A percentile compares a stretch with the other conserved stretches of the same genome.
Conservation (phyloP, 1,140 invertebrate species). For the Carcinoscorpius rotundicauda region DNA sequence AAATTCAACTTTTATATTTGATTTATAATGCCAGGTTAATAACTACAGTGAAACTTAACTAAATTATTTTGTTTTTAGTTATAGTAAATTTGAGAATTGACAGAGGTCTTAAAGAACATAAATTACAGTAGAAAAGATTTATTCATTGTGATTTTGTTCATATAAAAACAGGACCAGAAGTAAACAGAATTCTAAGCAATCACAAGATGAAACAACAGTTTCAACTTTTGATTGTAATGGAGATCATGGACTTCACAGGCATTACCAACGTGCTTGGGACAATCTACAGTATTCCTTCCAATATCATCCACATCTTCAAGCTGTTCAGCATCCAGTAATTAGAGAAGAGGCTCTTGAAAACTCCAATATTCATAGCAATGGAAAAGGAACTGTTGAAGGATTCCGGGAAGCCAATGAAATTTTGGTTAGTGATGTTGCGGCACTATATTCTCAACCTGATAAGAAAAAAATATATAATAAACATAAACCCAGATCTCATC, state of each 20-base stretch:
- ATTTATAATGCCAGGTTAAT: too few species aligned
- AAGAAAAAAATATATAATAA: constrained; percentile 32
- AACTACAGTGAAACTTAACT: too few species aligned
- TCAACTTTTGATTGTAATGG: constrained; percentile 40
- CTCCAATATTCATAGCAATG: constrained; percentile 33
- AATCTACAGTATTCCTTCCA: constrained; percentile 42
- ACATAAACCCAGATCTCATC: too few species aligned
- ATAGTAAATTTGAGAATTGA: too few species aligned
- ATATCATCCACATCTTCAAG: constrained; percentile 4
- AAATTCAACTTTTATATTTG: too few species aligned
- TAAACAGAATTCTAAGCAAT: too few species aligned
- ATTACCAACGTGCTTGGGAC: constrained; percentile 81
- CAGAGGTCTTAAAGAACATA: too few species aligned
- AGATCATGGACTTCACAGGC: constrained; percentile 62
- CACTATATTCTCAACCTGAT: constrained; percentile 43
- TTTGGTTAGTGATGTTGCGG: constrained; percentile 56
- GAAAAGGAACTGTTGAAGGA: constrained; percentile 37
- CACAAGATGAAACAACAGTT: too few species aligned
- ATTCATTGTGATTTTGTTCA: too few species aligned
- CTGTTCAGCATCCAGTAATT: constrained; percentile 29
- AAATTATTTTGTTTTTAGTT: too few species aligned
- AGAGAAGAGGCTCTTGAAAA: constrained; percentile 58
- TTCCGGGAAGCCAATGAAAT: constrained; percentile 67
- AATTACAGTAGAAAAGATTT: too few species aligned
- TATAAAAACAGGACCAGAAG: too few species aligned